phyloP scores from a whole-genome alignment of 2,888 invertebrate species.

The Leucophenga montana region DNA sequence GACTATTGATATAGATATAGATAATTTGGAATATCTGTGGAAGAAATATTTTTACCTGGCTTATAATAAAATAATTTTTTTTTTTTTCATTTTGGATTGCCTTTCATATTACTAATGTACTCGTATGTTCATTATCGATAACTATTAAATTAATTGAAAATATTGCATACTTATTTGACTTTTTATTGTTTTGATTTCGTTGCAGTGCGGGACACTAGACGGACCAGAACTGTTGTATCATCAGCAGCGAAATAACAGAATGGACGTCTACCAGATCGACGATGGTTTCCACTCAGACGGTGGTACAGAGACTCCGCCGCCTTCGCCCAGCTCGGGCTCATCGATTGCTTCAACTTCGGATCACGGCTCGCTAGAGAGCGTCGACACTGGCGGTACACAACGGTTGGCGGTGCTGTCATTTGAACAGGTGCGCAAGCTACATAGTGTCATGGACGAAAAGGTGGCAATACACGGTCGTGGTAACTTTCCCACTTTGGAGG shows the following conservation, averaged over 20 bases:
- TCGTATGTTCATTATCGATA: background rate
- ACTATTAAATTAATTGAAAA: too few relatives aligned
- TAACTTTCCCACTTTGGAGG: conserved; percentile 94
- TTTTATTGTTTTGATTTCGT: conserved; percentile 35
- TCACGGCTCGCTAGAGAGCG: conserved; percentile 72
- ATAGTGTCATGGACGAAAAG: conserved; percentile 96
- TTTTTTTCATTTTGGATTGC: too few relatives aligned
- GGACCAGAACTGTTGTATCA: conserved; percentile 73
- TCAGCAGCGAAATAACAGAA: conserved; percentile 71
- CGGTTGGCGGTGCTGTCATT: conserved; percentile 93
- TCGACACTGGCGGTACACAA: conserved; percentile 74
- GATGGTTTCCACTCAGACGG: conserved; percentile 74
- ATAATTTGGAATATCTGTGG: too few relatives aligned
- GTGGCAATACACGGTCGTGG: conserved; percentile 95
- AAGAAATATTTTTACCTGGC: too few relatives aligned
- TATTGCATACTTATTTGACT: too few relatives aligned
- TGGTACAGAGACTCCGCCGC: conserved; percentile 73
- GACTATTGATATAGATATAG: too few relatives aligned
- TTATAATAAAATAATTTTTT: too few relatives aligned
- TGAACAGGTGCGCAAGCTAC: conserved; percentile 94
- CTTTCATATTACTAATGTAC: too few relatives aligned
- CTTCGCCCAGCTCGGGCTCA: conserved; percentile 72
- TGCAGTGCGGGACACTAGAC: conserved; percentile 74
- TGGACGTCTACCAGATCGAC: conserved; percentile 73
- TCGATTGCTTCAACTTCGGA: conserved; percentile 73